Evolutionary conservation across 2,113 vertebrate genomes (phyloP).

Genomic region (Nanorana parkeri): DNA sequence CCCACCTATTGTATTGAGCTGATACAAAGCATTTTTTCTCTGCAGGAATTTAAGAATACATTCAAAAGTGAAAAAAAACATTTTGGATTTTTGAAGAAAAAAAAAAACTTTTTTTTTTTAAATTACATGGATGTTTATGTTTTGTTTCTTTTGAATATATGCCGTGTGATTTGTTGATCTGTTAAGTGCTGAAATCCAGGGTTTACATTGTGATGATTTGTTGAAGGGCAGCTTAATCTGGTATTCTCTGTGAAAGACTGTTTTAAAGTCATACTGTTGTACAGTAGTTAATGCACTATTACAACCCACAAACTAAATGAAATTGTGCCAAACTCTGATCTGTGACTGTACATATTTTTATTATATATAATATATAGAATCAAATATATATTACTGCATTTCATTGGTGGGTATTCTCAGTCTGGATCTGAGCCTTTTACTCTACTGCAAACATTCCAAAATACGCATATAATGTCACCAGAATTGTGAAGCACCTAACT

Average conservation of each 20-base stretch:
- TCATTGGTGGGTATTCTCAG: slow-evolving; percentile 85
- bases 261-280: slow-evolving; percentile 86
- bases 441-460: slow-evolving; percentile 86
- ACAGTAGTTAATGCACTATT: slow-evolving; percentile 97
- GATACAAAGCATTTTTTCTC: slow-evolving; percentile 83
- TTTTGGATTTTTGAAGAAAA: slow-evolving; percentile 89
- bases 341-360: slow-evolving; percentile 91
- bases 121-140: slow-evolving; percentile 82
- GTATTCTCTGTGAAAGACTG: slow-evolving; percentile 79
- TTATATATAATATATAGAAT: slow-evolving; percentile 65
- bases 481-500: slow-evolving; percentile 90
- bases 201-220: slow-evolving; percentile 75
- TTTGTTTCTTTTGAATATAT: slow-evolving; percentile 77
- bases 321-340: slow-evolving; percentile 95
- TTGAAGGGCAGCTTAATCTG: slow-evolving; percentile 76
- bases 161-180: slow-evolving; percentile 85
- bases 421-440: slow-evolving; percentile 82
- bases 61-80: slow-evolving; percentile 87
- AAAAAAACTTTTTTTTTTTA: slow-evolving; percentile 85
- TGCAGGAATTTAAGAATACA: slow-evolving; percentile 84
- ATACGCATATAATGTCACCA: slow-evolving; percentile 82
- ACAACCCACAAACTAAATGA: slow-evolving; percentile 78
- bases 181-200: slow-evolving; percentile 83
- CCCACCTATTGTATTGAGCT: slow-evolving; percentile 73
- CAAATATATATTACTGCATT: slow-evolving; percentile 62